Percentiles rank a stretch among this genome's conserved stretches.
These are phyloP conservation scores for Holothuria scabra DNA, from an alignment of 53 echinoderm and acorn worm species.

Conservation along the genomic window DNA sequence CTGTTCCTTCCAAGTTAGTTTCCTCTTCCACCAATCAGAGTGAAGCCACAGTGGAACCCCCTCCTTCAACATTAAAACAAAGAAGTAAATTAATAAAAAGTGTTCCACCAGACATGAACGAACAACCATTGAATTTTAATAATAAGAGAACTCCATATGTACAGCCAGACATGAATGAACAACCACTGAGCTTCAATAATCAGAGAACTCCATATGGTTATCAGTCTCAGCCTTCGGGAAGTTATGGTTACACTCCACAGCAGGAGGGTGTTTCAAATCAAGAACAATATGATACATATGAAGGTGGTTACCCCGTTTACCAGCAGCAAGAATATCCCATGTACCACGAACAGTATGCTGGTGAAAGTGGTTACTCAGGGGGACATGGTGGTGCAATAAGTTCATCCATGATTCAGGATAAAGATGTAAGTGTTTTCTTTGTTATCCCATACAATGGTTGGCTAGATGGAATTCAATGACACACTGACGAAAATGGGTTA, in stretches of 20 bases:
- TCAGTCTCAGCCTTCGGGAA: background rate
- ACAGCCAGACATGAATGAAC: no score
- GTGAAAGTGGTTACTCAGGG: background rate
- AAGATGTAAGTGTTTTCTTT: background rate
- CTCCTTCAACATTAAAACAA: background rate
- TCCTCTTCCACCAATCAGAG: background rate
- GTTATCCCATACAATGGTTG: no score
- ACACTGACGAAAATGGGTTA: no score
- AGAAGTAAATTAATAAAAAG: background rate
- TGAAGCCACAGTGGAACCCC: no score
- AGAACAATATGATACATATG: no score
- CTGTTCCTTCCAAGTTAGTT: background rate
- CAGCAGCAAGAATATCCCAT: conserved; percentile 8
- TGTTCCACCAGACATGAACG: conserved; percentile 31
- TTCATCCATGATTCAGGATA: conserved; percentile 24
- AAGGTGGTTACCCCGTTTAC: background rate
- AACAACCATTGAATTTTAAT: conserved; percentile 14
- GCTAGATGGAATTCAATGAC: no score
- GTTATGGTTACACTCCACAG: background rate
- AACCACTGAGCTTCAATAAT: conserved; percentile 2
- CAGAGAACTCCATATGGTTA: conserved; percentile 24
- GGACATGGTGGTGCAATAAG: background rate
- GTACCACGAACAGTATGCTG: conserved; percentile 65
- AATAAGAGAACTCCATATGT: conserved; percentile 10
- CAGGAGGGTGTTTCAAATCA: no score